A percentile compares a stretch with the other conserved stretches of the same genome.
These are phyloP conservation scores for Epinephelus lanceolatus DNA, from an alignment of 2,113 vertebrate genomes.

Conservation along the genomic window DNA sequence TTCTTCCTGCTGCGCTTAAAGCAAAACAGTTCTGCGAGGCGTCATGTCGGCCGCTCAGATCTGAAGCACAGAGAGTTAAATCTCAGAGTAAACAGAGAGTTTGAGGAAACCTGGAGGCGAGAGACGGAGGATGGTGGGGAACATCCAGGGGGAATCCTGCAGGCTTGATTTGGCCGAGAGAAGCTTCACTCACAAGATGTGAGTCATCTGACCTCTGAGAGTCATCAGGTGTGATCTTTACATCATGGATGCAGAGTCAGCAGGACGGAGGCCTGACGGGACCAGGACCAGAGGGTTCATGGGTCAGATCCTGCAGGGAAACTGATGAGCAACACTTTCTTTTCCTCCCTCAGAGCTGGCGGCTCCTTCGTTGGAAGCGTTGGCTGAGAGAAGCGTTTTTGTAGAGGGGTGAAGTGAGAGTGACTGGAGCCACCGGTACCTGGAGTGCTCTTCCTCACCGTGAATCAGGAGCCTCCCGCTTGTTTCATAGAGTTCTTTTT, in stretches of 20 bases:
- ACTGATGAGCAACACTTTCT: constrained; percentile 19
- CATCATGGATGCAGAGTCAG: constrained; percentile 32
- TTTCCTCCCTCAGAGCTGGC: not conserved
- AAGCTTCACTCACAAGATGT: constrained; percentile 20
- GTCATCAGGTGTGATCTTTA: constrained; percentile 7
- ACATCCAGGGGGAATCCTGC: constrained; percentile 48
- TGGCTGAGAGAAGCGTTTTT: too few relatives aligned
- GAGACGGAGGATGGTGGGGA: constrained; percentile 32
- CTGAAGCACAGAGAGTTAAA: not conserved
- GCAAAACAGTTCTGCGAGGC: not conserved
- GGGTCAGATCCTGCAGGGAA: constrained; percentile 35
- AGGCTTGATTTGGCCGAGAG: constrained; percentile 45
- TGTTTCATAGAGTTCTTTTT: not conserved
- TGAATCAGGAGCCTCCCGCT: too few relatives aligned
- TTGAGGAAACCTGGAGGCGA: constrained; percentile 27
- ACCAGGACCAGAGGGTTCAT: not conserved
- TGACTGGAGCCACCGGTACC: not conserved
- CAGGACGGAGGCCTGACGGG: not conserved
- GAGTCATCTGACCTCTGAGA: constrained; percentile 61
- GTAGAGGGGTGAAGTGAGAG: too few relatives aligned
- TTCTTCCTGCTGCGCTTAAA: not conserved
- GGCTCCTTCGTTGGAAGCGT: not conserved
- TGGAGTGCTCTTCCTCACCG: not conserved
- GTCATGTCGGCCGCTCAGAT: not conserved
- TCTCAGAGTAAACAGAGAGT: constrained; percentile 46